phyloP scores from a whole-genome alignment of 2,797 vertebrate species.

The Falco berigora region DNA sequence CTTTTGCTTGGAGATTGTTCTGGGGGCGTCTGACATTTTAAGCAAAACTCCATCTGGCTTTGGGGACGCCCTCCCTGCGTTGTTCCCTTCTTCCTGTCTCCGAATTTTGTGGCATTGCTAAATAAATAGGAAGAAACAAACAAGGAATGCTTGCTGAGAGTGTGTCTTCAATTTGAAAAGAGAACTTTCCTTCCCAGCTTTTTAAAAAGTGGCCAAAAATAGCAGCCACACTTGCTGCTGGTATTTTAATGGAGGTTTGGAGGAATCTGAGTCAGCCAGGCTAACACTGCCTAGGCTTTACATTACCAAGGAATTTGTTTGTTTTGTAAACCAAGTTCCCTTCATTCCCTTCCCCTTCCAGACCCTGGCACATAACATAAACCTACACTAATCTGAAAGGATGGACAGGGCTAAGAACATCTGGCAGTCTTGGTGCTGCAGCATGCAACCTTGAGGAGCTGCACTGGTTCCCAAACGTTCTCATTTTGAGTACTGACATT shows the following conservation, averaged over 20 bases:
- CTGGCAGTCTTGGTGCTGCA: background rate
- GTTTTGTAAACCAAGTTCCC: slow-evolving; percentile 79
- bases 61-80: background rate
- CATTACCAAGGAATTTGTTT: slow-evolving; percentile 80
- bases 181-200: slow-evolving; percentile 22
- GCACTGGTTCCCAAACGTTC: background rate
- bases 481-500: background rate
- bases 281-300: slow-evolving; percentile 70
- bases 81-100: background rate
- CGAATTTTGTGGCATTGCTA: background rate
- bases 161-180: background rate
- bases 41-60: background rate
- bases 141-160: background rate
- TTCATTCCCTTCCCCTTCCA: slow-evolving; percentile 53
- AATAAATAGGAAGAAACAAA: background rate
- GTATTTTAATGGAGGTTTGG: slow-evolving; percentile 81
- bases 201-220: slow-evolving; percentile 56
- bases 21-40: background rate
- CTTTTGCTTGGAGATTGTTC: background rate
- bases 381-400: slow-evolving; percentile 9
- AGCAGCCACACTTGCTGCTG: slow-evolving; percentile 63
- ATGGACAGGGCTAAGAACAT: background rate
- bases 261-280: slow-evolving; percentile 81
- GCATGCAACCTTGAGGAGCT: background rate
- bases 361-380: slow-evolving; percentile 15